A percentile compares a stretch with the other conserved stretches of the same genome.
Evolutionary conservation across 2,797 vertebrate genomes (phyloP).

Genomic region (Alfaro cultratus): DNA sequence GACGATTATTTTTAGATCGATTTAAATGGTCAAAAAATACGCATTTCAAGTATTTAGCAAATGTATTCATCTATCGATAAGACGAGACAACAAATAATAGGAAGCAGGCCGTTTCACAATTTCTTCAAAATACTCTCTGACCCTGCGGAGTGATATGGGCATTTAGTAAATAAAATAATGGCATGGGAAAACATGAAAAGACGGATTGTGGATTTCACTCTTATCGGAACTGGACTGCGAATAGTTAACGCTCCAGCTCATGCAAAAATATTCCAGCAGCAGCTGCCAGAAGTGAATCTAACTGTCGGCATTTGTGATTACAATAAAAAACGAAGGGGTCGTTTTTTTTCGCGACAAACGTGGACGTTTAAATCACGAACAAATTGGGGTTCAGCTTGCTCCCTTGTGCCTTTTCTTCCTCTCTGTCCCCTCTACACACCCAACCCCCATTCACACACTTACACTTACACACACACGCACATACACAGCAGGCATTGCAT

Average conservation of each 20-base stretch:
- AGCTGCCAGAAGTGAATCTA: slow-evolving; percentile 30
- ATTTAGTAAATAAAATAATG: slow-evolving; percentile 88
- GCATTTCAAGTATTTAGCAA: not conserved
- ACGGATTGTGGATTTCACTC: slow-evolving; percentile 48
- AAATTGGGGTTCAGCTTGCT: not conserved
- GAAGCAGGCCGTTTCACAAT: slow-evolving; percentile 55
- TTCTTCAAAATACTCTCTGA: slow-evolving; percentile 84
- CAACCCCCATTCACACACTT: not conserved
- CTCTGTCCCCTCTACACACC: not conserved
- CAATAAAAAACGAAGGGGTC: slow-evolving; percentile 1
- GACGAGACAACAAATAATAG: slow-evolving; percentile 11
- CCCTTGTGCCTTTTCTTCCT: slow-evolving; percentile 3
- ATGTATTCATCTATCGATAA: not conserved
- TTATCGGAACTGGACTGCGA: slow-evolving; percentile 37
- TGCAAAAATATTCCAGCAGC: slow-evolving; percentile 49
- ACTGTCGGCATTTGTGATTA: slow-evolving; percentile 3
- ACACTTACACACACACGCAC: not conserved
- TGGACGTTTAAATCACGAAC: not conserved
- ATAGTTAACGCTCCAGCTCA: slow-evolving; percentile 22
- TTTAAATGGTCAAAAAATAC: not conserved
- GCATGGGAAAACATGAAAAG: slow-evolving; percentile 60
- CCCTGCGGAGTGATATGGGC: slow-evolving; percentile 84
- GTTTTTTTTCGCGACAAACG: slow-evolving; percentile 5
- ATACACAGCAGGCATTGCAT: slow-evolving; percentile 5
- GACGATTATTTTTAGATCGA: not conserved